Conservation (phyloP, 2,888 invertebrate species). For the Nudaria mundana region DNA sequence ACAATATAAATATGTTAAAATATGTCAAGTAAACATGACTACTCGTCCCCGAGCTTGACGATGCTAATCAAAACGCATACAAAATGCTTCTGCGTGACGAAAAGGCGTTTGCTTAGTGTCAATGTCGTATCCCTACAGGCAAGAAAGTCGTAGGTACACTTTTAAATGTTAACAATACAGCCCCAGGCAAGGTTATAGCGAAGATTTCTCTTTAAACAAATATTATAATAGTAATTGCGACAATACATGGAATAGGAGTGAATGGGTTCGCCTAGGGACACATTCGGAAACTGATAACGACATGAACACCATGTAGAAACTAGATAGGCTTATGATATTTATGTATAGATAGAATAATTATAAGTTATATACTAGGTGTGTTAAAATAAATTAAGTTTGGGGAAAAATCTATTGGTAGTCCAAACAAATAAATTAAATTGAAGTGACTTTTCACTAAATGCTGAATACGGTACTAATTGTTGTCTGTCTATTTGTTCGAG, state of each 20-base stretch:
- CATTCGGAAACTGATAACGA: conserved; percentile 9
- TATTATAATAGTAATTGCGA: conserved; percentile 5
- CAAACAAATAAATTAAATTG: too few relatives aligned
- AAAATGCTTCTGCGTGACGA: not conserved
- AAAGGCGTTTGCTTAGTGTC: not conserved
- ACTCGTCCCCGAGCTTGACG: not conserved
- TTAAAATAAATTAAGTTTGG: too few relatives aligned
- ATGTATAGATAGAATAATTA: too few relatives aligned
- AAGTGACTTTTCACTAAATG: too few relatives aligned
- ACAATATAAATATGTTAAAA: not conserved
- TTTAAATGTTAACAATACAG: not conserved
- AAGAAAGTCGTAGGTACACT: not conserved
- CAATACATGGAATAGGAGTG: conserved; percentile 13
- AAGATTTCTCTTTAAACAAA: conserved; percentile 4
- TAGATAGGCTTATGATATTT: not conserved
- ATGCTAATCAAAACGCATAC: not conserved
- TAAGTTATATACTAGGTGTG: too few relatives aligned
- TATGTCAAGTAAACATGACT: not conserved
- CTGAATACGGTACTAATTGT: not conserved
- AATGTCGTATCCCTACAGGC: not conserved
- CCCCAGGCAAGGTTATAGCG: not conserved
- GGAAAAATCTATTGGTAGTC: too few relatives aligned
- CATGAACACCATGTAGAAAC: conserved; percentile 1
- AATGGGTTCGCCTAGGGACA: conserved; percentile 19
- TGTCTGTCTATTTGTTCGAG: not conserved